Evolutionary conservation across 2,888 invertebrate species (phyloP).

Genomic region (Pachymerium ferrugineum): DNA sequence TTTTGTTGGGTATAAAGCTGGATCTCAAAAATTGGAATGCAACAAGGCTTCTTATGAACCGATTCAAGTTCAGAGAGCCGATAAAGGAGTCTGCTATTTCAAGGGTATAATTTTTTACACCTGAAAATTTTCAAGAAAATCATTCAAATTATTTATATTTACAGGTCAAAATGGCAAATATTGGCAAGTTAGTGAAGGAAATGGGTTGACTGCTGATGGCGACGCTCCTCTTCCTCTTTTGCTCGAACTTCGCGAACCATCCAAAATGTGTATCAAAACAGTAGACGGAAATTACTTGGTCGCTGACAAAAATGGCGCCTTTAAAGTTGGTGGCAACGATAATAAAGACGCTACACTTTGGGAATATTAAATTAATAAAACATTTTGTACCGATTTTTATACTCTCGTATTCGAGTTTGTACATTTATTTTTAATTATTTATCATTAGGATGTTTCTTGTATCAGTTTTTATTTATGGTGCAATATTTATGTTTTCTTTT

Average conservation of each 20-base stretch:
- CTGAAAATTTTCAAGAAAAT: neutral
- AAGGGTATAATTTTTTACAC: slow-evolving; percentile 62
- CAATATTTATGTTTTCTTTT: neutral
- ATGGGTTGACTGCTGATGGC: slow-evolving; percentile 71
- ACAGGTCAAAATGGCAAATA: slow-evolving; percentile 86
- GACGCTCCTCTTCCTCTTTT: slow-evolving; percentile 80
- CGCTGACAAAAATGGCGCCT: slow-evolving; percentile 85
- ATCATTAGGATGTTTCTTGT: too few relatives aligned
- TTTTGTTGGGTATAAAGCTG: slow-evolving; percentile 82
- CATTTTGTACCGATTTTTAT: neutral
- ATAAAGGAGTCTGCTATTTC: slow-evolving; percentile 82
- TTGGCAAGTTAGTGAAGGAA: slow-evolving; percentile 86
- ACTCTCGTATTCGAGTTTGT: neutral
- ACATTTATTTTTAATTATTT: neutral
- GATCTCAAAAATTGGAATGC: slow-evolving; percentile 78
- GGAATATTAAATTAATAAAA: slow-evolving; percentile 67
- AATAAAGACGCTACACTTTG: slow-evolving; percentile 79
- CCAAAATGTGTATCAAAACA: slow-evolving; percentile 82
- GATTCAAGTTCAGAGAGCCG: slow-evolving; percentile 81
- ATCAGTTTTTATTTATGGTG: neutral
- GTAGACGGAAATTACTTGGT: slow-evolving; percentile 66
- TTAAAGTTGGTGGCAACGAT: slow-evolving; percentile 73
- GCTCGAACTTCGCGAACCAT: slow-evolving; percentile 86
- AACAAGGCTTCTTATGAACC: slow-evolving; percentile 93
- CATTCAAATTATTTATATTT: slow-evolving; percentile 39